These are phyloP conservation scores for Taenaris catops DNA, from an alignment of 2,888 invertebrate species.

Conservation along the genomic window DNA sequence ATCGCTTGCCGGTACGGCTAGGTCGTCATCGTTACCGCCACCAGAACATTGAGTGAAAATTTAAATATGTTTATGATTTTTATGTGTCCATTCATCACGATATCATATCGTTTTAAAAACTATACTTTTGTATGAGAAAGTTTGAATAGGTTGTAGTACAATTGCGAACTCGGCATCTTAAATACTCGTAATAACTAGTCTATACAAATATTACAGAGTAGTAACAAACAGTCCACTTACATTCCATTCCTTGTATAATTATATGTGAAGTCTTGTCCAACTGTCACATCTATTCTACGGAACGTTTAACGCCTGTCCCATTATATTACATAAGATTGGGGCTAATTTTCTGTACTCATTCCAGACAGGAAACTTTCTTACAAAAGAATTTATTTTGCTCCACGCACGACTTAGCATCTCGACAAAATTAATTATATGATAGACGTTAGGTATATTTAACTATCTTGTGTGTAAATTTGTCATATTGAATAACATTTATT, in stretches of 20 bases:
- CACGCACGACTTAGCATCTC: conserved; percentile 17
- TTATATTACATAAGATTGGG: conserved; percentile 15
- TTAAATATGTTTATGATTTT: too few relatives aligned
- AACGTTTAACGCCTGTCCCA: conserved; percentile 21
- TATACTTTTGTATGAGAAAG: too few relatives aligned
- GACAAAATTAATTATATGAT: conserved; percentile 15
- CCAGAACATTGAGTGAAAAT: too few relatives aligned
- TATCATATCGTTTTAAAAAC: too few relatives aligned
- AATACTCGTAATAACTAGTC: conserved; percentile 10
- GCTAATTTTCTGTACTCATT: conserved; percentile 18
- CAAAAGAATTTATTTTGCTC: conserved; percentile 14
- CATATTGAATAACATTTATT: background rate
- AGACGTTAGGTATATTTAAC: conserved; percentile 3
- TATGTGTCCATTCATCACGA: too few relatives aligned
- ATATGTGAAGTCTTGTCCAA: conserved; percentile 15
- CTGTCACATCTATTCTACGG: conserved; percentile 19
- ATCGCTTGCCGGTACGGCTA: too few relatives aligned
- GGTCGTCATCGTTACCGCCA: too few relatives aligned
- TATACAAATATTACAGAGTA: conserved; percentile 6
- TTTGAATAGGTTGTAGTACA: background rate
- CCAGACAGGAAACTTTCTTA: conserved; percentile 18
- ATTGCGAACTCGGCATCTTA: background rate
- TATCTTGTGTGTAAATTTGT: conserved; percentile 1
- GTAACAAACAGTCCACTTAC: conserved; percentile 10
- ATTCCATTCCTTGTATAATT: conserved; percentile 21